These are phyloP conservation scores for Paedocypris sp. DNA, from an alignment of 2,113 vertebrate genomes.

Conservation along the genomic window DNA sequence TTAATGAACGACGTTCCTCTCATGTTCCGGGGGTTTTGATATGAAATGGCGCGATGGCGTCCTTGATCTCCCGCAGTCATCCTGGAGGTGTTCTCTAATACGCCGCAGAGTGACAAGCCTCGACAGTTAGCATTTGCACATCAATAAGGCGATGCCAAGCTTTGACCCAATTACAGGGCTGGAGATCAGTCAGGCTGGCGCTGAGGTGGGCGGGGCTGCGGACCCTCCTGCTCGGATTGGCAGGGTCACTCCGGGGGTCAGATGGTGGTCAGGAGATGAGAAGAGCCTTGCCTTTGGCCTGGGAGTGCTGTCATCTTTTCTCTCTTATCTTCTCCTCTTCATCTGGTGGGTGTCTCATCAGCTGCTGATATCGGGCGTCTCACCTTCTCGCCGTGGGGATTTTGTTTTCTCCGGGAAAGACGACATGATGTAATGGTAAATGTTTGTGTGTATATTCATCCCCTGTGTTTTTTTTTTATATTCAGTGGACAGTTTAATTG, in stretches of 20 bases:
- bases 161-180: slow-evolving; percentile 57
- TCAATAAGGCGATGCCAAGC: slow-evolving; percentile 50
- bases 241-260: slow-evolving; percentile 31
- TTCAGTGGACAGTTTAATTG: too few species aligned
- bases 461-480: too few species aligned
- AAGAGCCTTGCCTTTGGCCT: slow-evolving; percentile 14
- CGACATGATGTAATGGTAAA: too few species aligned
- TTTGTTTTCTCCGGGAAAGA: not conserved
- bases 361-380: not conserved
- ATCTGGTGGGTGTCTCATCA: slow-evolving; percentile 2
- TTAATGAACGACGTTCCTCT: slow-evolving; percentile 11
- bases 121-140: slow-evolving; percentile 50
- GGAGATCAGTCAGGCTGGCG: slow-evolving; percentile 30
- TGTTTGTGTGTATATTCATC: too few species aligned
- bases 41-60: slow-evolving; percentile 12
- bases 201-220: not conserved
- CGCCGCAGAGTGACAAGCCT: slow-evolving; percentile 24
- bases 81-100: slow-evolving; percentile 31
- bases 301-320: slow-evolving; percentile 10
- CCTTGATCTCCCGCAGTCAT: slow-evolving; percentile 25
- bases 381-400: too few species aligned
- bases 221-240: not conserved
- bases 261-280: slow-evolving; percentile 29
- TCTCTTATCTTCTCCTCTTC: slow-evolving; percentile 4
- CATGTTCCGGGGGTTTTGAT: slow-evolving; percentile 12